Evolutionary conservation across 2,888 invertebrate genomes (phyloP), one percentile per base, ranked within the genome.

Genomic region (Autographa pulchrina): DNA sequence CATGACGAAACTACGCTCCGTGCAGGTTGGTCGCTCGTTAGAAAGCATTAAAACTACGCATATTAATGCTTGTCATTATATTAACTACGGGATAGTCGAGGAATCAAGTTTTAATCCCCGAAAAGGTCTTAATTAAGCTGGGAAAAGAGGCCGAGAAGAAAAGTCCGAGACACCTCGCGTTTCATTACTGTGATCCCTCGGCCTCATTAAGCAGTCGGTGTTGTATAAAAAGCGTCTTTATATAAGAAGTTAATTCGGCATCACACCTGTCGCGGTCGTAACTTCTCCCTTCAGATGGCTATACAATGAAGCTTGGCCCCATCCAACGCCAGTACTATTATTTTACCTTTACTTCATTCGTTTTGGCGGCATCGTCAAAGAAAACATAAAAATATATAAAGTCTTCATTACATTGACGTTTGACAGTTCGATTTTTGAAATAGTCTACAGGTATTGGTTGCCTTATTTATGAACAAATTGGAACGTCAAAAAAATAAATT

Each of bases 211-310:
- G 90, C 86, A 88, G 93, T 90, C 92, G 90, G 91, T 90, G 90
- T 89, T 93, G 92, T 92, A 93, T 92, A 94, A 95, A 94, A 95
- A 93, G 92, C 85, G 90, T 90, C 90, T 92, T 93, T 94, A 93
- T 94, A 94, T 92, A 93, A 94, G 92, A 94, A 93, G 94, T 95
- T 95, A 94, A 96, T 95, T 95, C 93, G 90, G 88, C 92, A 93
- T 94, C 94, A 92, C 95, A 96, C 95, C 95, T 95, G 95, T 94
- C 94, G 88, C 90, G 92, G 88, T 94, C 95, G 93, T 95, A 95
- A 95, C 93, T 95, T 92, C 85, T 89, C 92, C 94, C 92, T 87
- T 89, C 88, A 90, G 89, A 94, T 93, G 85, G 92, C 89, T 92
- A 90, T 90, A 95, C 94, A 94, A 95, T 94, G 93, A 92, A 93